These are phyloP conservation scores for Drosophila nasuta DNA, from an alignment of 1,140 invertebrate genomes.

Conservation along the genomic window DNA sequence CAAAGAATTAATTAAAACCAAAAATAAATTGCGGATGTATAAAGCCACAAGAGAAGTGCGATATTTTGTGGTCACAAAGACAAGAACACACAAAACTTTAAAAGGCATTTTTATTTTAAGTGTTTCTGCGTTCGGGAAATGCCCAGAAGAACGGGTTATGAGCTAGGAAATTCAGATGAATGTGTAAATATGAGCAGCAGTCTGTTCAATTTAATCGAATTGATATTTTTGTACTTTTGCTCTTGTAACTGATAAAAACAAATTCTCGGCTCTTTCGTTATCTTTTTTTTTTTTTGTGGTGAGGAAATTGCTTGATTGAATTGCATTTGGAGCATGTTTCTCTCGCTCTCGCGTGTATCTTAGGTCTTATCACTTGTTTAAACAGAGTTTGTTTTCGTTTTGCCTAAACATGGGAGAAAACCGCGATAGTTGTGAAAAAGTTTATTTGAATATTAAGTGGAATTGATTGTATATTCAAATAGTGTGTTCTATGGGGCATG, in stretches of 20 bases:
- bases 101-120: neutral
- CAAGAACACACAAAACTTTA: neutral
- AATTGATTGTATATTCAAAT: conserved; percentile 29
- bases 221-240: conserved; percentile 1
- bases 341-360: conserved; percentile 6
- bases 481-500: conserved; percentile 9
- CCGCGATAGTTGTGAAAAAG: neutral
- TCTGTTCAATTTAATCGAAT: conserved; percentile 14
- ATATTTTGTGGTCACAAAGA: conserved; percentile 1
- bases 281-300: neutral
- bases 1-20: neutral
- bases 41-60: conserved; percentile 7
- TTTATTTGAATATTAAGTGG: conserved; percentile 21
- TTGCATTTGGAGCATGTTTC: conserved; percentile 24
- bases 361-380: conserved; percentile 46
- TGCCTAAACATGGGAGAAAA: conserved; percentile 7
- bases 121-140: conserved; percentile 17
- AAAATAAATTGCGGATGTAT: conserved; percentile 27
- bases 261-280: conserved; percentile 15
- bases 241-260: conserved; percentile 36
- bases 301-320: conserved; percentile 38
- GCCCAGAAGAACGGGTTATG: conserved; percentile 20
- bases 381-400: conserved; percentile 29
- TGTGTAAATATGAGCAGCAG: conserved; percentile 10
- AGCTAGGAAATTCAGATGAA: neutral